phyloP scores from a whole-genome alignment of 2,113 vertebrate genomes.

The Chroicocephalus ridibundus region DNA sequence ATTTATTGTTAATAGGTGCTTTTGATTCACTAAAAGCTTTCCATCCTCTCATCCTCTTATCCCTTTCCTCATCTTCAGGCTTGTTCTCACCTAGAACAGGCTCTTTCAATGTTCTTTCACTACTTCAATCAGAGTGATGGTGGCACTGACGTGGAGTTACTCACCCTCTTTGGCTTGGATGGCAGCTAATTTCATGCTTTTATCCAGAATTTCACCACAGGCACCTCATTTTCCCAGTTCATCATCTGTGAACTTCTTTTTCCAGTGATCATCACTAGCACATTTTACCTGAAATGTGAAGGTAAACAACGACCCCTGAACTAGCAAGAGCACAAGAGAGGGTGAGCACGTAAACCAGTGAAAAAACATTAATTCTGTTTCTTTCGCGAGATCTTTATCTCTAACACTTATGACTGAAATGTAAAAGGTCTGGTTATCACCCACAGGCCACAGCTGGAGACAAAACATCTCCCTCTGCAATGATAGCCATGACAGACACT shows the following conservation, averaged over 20 bases:
- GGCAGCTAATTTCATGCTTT: constrained; percentile 71
- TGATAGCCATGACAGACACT: background rate
- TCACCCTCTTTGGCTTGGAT: constrained; percentile 42
- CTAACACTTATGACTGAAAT: background rate
- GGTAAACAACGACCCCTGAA: constrained; percentile 36
- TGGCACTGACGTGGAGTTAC: constrained; percentile 29
- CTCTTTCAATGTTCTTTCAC: constrained; percentile 55
- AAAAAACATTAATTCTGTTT: constrained; percentile 25
- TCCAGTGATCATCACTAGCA: constrained; percentile 1
- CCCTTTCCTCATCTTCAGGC: constrained; percentile 20
- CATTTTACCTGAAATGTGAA: constrained; percentile 41
- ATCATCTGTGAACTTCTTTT: constrained; percentile 13
- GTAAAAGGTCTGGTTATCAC: constrained; percentile 25
- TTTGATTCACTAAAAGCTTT: constrained; percentile 71
- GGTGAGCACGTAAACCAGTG: background rate
- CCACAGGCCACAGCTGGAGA: background rate
- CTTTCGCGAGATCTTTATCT: constrained; percentile 12
- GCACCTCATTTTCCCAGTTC: constrained; percentile 38
- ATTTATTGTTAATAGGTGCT: constrained; percentile 58
- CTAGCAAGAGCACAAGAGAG: background rate
- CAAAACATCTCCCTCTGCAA: background rate
- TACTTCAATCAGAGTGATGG: constrained; percentile 76
- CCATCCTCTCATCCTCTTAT: constrained; percentile 28
- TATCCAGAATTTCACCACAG: constrained; percentile 59
- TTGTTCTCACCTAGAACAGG: constrained; percentile 43